A percentile compares a stretch with the other conserved stretches of the same genome.
These are phyloP conservation scores for Falco novaeseelandiae DNA, from an alignment of 2,797 vertebrate genomes.

Conservation along the genomic window DNA sequence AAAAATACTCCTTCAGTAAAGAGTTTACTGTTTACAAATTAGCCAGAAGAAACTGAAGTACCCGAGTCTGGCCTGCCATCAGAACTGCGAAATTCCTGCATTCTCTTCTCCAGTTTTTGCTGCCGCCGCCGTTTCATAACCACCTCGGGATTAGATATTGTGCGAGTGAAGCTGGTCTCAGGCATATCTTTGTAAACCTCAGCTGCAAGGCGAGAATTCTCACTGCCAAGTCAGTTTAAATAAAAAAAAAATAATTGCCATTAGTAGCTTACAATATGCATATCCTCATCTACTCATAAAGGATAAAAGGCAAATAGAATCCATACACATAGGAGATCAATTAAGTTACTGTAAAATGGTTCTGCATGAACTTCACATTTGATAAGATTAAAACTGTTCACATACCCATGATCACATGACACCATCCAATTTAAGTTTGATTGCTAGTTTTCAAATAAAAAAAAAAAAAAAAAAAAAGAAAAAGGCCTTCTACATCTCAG, in stretches of 20 bases:
- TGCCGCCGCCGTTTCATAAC: slow-evolving; percentile 97
- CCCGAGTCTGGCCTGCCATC: slow-evolving; percentile 97
- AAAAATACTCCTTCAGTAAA: background rate
- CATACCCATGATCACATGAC: background rate
- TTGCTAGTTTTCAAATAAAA: background rate
- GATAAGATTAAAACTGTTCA: background rate
- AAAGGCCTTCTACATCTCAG: background rate
- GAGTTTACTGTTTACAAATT: background rate
- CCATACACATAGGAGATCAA: background rate
- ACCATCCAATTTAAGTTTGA: background rate
- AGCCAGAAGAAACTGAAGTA: slow-evolving; percentile 15
- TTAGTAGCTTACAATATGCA: background rate
- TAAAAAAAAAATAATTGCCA: background rate
- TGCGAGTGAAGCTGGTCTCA: slow-evolving; percentile 97
- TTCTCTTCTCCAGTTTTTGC: slow-evolving; percentile 95
- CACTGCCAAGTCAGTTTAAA: slow-evolving; percentile 74
- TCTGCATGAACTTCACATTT: background rate
- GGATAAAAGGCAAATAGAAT: background rate
- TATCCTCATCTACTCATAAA: background rate
- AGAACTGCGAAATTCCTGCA: slow-evolving; percentile 96
- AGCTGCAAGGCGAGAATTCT: slow-evolving; percentile 92
- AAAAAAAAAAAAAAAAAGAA: background rate
- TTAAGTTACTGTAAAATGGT: background rate
- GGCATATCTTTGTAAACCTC: slow-evolving; percentile 99
- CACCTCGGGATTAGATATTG: slow-evolving; percentile 98